phyloP scores from a whole-genome alignment of 2,113 vertebrate species.

The Antechinus stuartii region DNA sequence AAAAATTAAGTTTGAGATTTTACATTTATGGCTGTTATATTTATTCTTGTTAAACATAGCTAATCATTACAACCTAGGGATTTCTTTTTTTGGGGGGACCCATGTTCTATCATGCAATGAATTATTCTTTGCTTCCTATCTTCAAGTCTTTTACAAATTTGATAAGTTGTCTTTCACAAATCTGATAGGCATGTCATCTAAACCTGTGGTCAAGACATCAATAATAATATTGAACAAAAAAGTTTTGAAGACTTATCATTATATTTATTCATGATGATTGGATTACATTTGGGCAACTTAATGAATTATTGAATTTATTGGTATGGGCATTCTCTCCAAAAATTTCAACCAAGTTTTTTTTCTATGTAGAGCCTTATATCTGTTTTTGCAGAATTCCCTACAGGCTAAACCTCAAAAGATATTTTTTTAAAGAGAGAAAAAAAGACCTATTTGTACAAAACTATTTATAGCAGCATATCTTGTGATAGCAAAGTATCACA shows the following conservation, averaged over 20 bases:
- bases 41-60: not conserved
- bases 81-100: not conserved
- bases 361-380: not conserved
- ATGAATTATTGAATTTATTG: not conserved
- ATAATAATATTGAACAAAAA: not conserved
- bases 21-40: not conserved
- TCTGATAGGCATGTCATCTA: not conserved
- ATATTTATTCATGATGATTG: not conserved
- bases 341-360: not conserved
- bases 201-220: not conserved
- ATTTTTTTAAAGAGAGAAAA: not conserved
- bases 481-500: not conserved
- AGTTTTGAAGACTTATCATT: not conserved
- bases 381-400: not conserved
- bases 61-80: not conserved
- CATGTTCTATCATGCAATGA: not conserved
- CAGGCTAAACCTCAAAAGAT: not conserved
- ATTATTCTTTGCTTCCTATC: not conserved
- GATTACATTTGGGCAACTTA: not conserved
- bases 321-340: not conserved
- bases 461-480: not conserved
- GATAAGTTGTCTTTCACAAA: not conserved
- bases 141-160: not conserved
- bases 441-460: not conserved
- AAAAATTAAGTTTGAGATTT: no score